Base-by-base conservation (phyloP, 2,797 vertebrate genomes). In the Psittacula derbiana region DNA sequence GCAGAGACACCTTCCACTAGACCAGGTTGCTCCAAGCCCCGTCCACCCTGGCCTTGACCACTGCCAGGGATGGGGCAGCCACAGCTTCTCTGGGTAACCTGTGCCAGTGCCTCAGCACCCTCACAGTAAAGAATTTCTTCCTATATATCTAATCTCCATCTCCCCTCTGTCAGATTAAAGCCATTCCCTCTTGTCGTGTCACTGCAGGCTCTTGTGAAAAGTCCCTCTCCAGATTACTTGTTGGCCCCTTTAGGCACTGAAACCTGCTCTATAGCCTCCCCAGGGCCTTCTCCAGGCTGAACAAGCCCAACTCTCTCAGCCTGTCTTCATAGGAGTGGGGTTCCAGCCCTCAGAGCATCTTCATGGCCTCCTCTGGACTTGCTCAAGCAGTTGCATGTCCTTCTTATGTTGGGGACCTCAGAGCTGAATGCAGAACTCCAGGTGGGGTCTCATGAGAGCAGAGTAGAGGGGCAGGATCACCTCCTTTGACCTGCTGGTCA, bases 271-370 rank as follows among this genome's bases (percentile, higher is more conserved):
- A 18, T 43, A 16, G 15, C 31, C 27, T 7, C 36, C 25, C 21
- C 28, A 31, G 21, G 41, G 19, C 10, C 31, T 61, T 69, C 47
- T 55, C 36, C 41, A 69, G 31, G 49, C 36, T 49, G 18, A 62
- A 8, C 27, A n/a, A 23, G 33, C 47, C 27, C 31, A 16, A 0
- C 8, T 28, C 8, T 28, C 53, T 43, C 47, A 47, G 25, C 41
- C 8, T 4, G 2, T 71, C 21, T 16, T 65, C 2, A 1, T 3
- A 43, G 21, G 14, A 6, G 3, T 14, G 12, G 4, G 36, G 25
- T 3, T 72, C 8, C 36, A 80, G 18, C 49, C 27, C 18, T 69
- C 47, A 20, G 6, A n/a, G 0, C n/a, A 60, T 14, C 23, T 3
- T 49, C 10, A 4, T 47, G 47, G 10, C 33, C 33, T 47, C 30